Percentiles rank a stretch among this genome's conserved stretches.
These are phyloP conservation scores for Mustela erminea DNA, from an alignment of 2,797 vertebrate species.

Conservation along the genomic window DNA sequence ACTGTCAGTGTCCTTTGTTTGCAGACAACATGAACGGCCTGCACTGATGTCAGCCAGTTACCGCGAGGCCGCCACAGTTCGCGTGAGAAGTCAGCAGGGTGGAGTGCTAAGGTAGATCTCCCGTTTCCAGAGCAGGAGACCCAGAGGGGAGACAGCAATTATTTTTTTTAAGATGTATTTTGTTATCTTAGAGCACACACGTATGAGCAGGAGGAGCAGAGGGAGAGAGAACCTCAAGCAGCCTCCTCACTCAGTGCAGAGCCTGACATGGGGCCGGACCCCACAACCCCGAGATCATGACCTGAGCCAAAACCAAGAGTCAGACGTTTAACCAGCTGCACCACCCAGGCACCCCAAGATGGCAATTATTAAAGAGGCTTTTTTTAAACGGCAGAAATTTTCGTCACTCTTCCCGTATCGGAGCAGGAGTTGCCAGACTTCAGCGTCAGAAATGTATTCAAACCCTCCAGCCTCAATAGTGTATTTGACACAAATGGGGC, in stretches of 20 bases:
- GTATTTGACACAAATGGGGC: too few relatives aligned
- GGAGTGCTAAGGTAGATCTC: too few relatives aligned
- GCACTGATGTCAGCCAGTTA: neutral
- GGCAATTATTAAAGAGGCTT: neutral
- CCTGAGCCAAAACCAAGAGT: neutral
- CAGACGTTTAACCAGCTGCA: neutral
- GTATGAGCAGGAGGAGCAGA: neutral
- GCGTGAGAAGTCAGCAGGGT: neutral
- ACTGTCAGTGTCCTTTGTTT: neutral
- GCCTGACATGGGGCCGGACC: neutral
- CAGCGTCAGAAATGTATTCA: neutral
- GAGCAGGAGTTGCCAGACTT: neutral
- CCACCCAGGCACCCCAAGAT: neutral
- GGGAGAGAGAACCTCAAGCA: neutral
- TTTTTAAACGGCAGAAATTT: neutral
- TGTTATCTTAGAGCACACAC: neutral
- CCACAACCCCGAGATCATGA: neutral
- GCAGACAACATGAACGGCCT: neutral
- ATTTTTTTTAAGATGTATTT: neutral
- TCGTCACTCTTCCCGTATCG: neutral
- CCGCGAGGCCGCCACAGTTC: neutral
- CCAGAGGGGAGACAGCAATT: neutral
- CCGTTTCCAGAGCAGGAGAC: neutral
- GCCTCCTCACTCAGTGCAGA: neutral
- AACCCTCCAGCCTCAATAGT: neutral